Evolutionary conservation across 2,113 vertebrate genomes (phyloP), one percentile per base, ranked within the genome.

Genomic region (Rhadina sibilatrix): DNA sequence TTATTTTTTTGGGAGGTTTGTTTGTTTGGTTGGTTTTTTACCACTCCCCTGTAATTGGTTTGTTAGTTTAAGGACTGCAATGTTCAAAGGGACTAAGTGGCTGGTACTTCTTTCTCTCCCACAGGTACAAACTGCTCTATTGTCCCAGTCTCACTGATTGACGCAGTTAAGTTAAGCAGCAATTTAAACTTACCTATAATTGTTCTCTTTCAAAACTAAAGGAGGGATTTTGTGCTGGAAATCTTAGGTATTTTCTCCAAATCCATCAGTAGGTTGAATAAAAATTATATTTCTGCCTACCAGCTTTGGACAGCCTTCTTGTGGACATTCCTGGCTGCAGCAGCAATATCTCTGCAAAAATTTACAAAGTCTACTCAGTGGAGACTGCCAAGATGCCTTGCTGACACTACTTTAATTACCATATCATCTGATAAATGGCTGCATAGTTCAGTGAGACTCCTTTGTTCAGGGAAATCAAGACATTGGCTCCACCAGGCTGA

Each of bases 371-470:
- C 11, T 69, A 20, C 42, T 94, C 37, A 15, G 31, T 52, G 54
- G 53, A 79, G 74, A 50, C 66, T 89, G 63, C 63, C 91, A 72
- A 68, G 77, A 81, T 83, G 42, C 37, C 64, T 93, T 91, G 61
- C 52, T 93, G 88, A 90, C 74, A 74, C 52, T 77, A 24, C 31
- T 92, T 92, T 65, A 94, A 89, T 95, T 91, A 59, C 52, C 49
- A 28, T 72, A 92, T 92, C 63, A 75, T 80, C 85, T 95, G 89
- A 94, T 94, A 80, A 91, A 94, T 94, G 71, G 66, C 77, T 83
- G 37, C 31, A 40, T 38, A 87, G 44, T 53, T 92, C 70, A 52
- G 49, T 63, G 54, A 75, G 60, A 89, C 79, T 92, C 46, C 54
- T 85, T 93, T 70, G 57, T 76, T 79, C 16, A 40, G 13, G 35